Percentiles rank a stretch among this genome's conserved stretches.
These are phyloP conservation scores for Entomyzon cyanotis DNA, from an alignment of 2,113 vertebrate genomes.

Conservation along the genomic window DNA sequence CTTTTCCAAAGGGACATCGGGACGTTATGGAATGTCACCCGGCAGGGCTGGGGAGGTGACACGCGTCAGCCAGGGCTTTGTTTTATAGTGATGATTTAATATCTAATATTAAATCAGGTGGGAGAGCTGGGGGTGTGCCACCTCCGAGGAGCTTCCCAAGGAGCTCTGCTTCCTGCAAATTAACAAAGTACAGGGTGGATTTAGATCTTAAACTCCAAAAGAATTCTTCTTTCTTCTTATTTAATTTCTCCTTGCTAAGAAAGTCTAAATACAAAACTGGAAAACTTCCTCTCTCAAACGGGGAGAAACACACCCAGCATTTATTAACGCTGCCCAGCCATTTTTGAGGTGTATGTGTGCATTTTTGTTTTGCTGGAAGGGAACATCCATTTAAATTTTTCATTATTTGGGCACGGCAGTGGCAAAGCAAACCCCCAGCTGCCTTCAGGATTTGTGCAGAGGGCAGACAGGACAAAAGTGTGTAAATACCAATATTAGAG, in stretches of 20 bases:
- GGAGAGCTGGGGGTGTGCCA: background rate
- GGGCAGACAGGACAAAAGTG: fast-evolving
- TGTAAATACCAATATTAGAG: fast-evolving
- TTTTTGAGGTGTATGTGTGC: background rate
- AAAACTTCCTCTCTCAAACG: background rate
- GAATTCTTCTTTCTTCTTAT: background rate
- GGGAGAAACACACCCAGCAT: background rate
- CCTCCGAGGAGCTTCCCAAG: background rate
- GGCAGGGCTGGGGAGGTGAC: background rate
- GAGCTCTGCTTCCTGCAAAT: fast-evolving
- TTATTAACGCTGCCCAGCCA: too few species aligned
- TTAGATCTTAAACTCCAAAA: background rate
- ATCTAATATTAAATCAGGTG: too few species aligned
- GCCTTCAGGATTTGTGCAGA: background rate
- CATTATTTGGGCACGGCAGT: background rate
- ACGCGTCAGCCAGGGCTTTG: background rate
- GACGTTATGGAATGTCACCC: background rate
- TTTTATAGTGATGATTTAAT: background rate
- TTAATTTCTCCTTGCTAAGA: background rate
- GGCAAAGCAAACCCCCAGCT: background rate
- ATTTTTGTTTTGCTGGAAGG: too few species aligned
- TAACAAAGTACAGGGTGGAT: too few species aligned
- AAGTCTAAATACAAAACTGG: background rate
- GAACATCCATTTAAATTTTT: background rate
- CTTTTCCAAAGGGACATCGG: background rate